These are phyloP conservation scores for Archips xylosteana DNA, from an alignment of 2,888 invertebrate species.

Conservation along the genomic window DNA sequence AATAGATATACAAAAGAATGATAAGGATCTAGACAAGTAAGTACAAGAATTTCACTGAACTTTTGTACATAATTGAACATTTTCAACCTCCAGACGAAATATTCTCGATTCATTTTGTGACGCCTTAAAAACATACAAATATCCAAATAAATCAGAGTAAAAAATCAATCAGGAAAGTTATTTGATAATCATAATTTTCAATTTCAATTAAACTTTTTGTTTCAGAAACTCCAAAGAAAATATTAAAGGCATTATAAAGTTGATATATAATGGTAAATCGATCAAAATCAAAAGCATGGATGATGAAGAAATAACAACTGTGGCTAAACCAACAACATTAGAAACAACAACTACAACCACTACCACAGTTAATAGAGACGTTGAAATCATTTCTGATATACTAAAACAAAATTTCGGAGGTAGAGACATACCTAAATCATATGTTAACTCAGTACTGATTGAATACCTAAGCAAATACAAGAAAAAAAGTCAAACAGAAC, in stretches of 20 bases:
- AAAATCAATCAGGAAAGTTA: no score
- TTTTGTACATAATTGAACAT: no score
- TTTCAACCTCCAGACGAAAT: no score
- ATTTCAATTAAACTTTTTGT: constrained; percentile 38
- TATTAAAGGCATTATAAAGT: constrained; percentile 63
- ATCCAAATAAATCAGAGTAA: no score
- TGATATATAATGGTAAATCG: constrained; percentile 69
- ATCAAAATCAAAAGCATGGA: constrained; percentile 55
- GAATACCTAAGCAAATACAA: constrained; percentile 56
- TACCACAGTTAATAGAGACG: constrained; percentile 4
- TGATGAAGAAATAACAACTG: constrained; percentile 37
- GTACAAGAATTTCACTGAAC: constrained; percentile 42
- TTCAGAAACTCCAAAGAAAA: constrained; percentile 59
- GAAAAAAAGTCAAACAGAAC: constrained; percentile 33
- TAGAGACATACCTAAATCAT: constrained; percentile 47
- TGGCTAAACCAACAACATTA: constrained; percentile 16
- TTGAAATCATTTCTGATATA: constrained; percentile 22
- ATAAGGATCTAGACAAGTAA: constrained; percentile 56
- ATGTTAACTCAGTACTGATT: constrained; percentile 55
- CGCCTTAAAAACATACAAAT: no score
- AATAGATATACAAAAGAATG: constrained; percentile 63
- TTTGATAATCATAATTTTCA: no score
- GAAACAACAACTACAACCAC: neutral
- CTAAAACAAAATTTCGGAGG: constrained; percentile 27
- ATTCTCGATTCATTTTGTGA: no score